These are phyloP conservation scores for Notarius quadriscutis DNA, from an alignment of 2,113 vertebrate species.

Conservation along the genomic window DNA sequence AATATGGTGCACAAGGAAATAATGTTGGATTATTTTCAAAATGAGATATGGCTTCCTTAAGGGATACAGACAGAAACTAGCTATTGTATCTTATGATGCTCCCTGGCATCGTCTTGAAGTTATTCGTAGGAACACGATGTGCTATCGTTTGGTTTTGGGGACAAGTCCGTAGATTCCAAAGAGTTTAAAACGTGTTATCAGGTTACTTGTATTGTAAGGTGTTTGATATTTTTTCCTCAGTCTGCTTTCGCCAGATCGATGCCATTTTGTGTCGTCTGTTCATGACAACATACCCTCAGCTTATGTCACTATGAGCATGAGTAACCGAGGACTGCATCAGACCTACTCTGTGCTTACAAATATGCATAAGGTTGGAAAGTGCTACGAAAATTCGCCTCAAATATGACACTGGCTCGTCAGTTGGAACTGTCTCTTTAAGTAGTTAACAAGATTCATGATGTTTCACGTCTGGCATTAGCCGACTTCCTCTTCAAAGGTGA, in stretches of 20 bases:
- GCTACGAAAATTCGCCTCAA: no score
- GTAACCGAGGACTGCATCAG: not conserved
- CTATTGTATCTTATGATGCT: not conserved
- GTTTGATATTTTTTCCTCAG: not conserved
- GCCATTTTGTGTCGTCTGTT: not conserved
- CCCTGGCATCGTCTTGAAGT: not conserved
- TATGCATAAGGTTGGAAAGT: not conserved
- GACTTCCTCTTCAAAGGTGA: constrained; percentile 1
- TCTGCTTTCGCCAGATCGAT: not conserved
- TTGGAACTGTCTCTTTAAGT: constrained; percentile 16
- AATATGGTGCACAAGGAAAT: not conserved
- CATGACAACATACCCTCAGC: not conserved
- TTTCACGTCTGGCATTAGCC: not conserved
- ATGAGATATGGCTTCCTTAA: not conserved
- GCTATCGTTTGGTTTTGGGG: not conserved
- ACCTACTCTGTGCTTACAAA: not conserved
- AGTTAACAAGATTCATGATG: constrained; percentile 14
- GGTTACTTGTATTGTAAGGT: not conserved
- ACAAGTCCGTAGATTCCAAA: not conserved
- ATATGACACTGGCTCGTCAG: not conserved
- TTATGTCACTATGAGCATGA: not conserved
- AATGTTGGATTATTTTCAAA: not conserved
- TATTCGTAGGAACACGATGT: not conserved
- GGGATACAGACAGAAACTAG: not conserved
- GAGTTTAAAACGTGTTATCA: not conserved